Evolutionary conservation across 2,888 invertebrate species (phyloP).

Genomic region (Himalopsyche tibetana): DNA sequence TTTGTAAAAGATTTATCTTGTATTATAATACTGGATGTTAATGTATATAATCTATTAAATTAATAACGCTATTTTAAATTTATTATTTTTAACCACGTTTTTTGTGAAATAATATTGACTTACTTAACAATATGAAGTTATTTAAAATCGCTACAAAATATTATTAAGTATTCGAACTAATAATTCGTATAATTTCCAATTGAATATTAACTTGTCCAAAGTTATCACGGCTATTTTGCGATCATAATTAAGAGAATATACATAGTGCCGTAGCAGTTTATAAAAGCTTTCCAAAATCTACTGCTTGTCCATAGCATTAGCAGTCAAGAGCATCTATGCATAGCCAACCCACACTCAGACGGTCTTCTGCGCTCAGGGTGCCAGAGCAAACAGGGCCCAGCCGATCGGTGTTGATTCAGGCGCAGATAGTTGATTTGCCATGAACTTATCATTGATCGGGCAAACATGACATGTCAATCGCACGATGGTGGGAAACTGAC

Average conservation of each 20-base stretch:
- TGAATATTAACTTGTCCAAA: no score
- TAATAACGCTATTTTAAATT: no score
- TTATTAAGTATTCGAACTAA: no score
- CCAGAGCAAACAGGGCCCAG: constrained; percentile 56
- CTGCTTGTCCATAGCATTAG: neutral
- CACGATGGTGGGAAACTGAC: constrained; percentile 41
- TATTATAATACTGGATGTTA: no score
- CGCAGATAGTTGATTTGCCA: constrained; percentile 69
- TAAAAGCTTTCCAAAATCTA: neutral
- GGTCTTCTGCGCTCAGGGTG: constrained; percentile 42
- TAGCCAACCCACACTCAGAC: constrained; percentile 28
- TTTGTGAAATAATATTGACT: no score
- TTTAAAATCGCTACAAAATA: no score
- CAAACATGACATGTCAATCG: constrained; percentile 71
- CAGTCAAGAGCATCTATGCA: constrained; percentile 32
- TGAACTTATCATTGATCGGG: constrained; percentile 70
- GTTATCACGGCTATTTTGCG: neutral
- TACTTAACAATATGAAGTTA: no score
- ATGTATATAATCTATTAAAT: no score
- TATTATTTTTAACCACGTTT: no score
- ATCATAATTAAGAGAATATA: neutral
- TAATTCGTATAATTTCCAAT: no score
- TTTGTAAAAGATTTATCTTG: no score
- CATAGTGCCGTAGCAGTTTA: neutral
- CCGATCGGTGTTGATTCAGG: constrained; percentile 66